Evolutionary conservation across 1,140 invertebrate genomes (phyloP).

Genomic region (Oreohelix idahoensis): DNA sequence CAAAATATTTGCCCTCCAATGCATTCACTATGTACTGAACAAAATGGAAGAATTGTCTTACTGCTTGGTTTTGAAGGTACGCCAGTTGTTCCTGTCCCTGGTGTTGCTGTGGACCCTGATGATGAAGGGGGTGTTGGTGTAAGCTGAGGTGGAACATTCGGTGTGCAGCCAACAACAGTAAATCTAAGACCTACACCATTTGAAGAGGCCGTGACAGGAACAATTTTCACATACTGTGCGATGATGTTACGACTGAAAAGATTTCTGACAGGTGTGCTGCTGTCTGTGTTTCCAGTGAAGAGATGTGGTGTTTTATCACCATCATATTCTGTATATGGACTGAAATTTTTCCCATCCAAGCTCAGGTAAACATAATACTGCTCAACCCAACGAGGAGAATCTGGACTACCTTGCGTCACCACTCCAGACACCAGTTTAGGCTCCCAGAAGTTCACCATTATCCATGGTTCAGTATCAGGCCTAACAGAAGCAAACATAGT

Average conservation of each 20-base stretch:
- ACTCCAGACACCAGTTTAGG: conserved; percentile 84
- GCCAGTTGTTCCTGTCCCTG: not conserved
- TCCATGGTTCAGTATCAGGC: conserved; percentile 53
- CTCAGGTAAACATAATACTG: conserved; percentile 78
- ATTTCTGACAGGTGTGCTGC: conserved; percentile 48
- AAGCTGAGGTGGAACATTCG: conserved; percentile 5
- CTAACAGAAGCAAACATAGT: conserved; percentile 12
- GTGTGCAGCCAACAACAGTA: conserved; percentile 57
- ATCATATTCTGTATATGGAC: conserved; percentile 42
- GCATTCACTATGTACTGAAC: not conserved
- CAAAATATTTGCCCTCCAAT: no score
- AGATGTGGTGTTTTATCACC: conserved; percentile 39
- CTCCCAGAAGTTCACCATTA: conserved; percentile 78
- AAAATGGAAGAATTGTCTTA: not conserved
- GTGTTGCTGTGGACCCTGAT: not conserved
- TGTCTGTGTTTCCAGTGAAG: conserved; percentile 56
- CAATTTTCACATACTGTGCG: conserved; percentile 54
- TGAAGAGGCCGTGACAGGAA: conserved; percentile 33
- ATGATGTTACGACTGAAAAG: conserved; percentile 58
- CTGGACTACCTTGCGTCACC: conserved; percentile 77
- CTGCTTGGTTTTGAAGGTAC: not conserved
- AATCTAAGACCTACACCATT: conserved; percentile 48
- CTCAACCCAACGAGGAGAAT: conserved; percentile 80
- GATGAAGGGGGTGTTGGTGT: not conserved
- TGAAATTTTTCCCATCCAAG: conserved; percentile 52